Evolutionary conservation across 2,113 vertebrate species (phyloP).

Genomic region (Varanus komodoensis): DNA sequence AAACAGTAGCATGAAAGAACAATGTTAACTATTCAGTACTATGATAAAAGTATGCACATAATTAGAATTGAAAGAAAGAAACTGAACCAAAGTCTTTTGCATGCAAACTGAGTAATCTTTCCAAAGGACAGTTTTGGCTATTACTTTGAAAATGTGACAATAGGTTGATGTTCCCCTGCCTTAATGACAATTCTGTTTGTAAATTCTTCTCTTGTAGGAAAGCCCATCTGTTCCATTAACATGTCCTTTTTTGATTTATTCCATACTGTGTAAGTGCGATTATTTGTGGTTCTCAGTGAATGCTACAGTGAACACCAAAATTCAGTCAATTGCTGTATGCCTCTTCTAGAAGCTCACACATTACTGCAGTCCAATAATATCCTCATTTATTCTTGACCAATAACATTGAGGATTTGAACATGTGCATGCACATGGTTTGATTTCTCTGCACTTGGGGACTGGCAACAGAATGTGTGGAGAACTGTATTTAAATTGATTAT

Average conservation of each 20-base stretch:
- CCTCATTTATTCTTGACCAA: not conserved
- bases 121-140: not conserved
- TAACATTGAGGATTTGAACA: not conserved
- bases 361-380: not conserved
- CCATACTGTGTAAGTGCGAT: slow-evolving; percentile 3
- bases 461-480: not conserved
- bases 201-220: not conserved
- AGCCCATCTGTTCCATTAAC: not conserved
- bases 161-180: not conserved
- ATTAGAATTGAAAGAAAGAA: not conserved
- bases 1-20: too few relatives aligned
- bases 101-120: not conserved
- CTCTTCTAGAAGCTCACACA: slow-evolving; percentile 20
- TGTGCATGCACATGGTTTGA: not conserved
- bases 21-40: too few relatives aligned
- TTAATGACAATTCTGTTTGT: too few relatives aligned
- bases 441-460: not conserved
- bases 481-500: not conserved
- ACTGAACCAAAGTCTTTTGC: not conserved
- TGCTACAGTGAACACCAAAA: slow-evolving; percentile 14
- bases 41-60: not conserved
- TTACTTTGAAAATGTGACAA: not conserved
- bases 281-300: not conserved
- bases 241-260: not conserved
- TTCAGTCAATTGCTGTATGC: slow-evolving; percentile 9